These are phyloP conservation scores for Tupaia chinensis DNA, from an alignment of 2,113 vertebrate species.

Conservation along the genomic window DNA sequence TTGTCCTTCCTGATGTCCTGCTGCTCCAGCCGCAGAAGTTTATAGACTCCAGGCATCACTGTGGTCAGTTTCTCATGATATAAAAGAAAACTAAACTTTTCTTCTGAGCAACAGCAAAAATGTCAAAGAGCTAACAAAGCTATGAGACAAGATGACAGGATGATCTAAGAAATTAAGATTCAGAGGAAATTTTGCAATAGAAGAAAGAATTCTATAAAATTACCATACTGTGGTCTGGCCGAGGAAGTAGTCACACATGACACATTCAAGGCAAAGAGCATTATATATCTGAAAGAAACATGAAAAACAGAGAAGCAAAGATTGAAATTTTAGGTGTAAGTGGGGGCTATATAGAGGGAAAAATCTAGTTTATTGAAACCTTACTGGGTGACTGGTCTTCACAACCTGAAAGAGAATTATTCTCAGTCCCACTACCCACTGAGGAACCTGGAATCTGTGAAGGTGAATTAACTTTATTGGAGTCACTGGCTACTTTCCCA, in stretches of 20 bases:
- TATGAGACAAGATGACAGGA: not conserved
- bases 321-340: not conserved
- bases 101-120: conserved; percentile 55
- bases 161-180: not conserved
- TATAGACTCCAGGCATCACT: not conserved
- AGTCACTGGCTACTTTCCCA: not conserved
- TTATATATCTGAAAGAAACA: not conserved
- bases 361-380: not conserved
- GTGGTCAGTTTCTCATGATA: not conserved
- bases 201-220: conserved; percentile 17
- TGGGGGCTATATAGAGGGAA: not conserved
- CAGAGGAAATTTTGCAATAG: not conserved
- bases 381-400: not conserved
- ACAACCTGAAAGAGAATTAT: not conserved
- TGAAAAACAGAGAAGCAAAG: not conserved
- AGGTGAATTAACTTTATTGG: not conserved
- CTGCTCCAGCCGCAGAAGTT: not conserved
- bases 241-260: not conserved
- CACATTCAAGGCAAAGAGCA: not conserved
- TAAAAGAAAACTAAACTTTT: not conserved
- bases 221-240: not conserved
- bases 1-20: not conserved
- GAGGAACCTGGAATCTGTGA: not conserved
- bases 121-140: not conserved
- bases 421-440: not conserved